Evolutionary conservation across 1,140 invertebrate genomes (phyloP), one percentile per base, ranked within the genome.

Genomic region (Neuroterus valhalla): DNA sequence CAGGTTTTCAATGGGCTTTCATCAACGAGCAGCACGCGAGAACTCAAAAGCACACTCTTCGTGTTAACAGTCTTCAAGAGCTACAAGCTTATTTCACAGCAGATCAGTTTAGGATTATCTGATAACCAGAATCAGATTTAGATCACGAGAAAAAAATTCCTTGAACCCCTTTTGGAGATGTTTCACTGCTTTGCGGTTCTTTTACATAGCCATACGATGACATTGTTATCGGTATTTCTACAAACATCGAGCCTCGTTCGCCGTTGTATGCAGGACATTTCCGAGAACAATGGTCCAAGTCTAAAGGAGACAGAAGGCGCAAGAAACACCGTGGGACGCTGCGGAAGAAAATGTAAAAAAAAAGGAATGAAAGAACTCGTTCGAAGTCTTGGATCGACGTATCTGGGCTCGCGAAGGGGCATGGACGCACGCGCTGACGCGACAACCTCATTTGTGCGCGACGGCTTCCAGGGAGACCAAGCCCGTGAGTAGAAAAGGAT

Each of bases 371-470:
- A 74, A 78, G 82, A 84, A 86, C 86, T 86, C 82, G 86, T 87
- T 81, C 82, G 74, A 69, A 81, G 77, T 78, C 79, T 76, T 74
- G 74, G 72, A 80, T 79, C 73, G 69, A 62, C 42, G 71, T 68
- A 31, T 8, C 52, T 74, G 76, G 78, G 75, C 76, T 82, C 80
- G 75, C 72, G 69, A 70, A 75, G 79, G 81, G 75, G 79, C 78
- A 66, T 68, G 71, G 78, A 84, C 81, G 84, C 83, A 83, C 85
- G 82, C 85, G 86, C 82, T 87, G 87, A 88, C 84, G 86, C 88
- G 87, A 89, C 85, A 88, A 88, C 81, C 88, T 89, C 86, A 89
- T 89, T 89, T 89, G 88, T 89, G 87, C 87, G 68, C 86, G 80
- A 87, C 81, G 81, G 82, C 82, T 86, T 84, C 82, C 76, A 85